Conservation (phyloP, 2,113 vertebrate genomes). For the Hylia prasina region DNA sequence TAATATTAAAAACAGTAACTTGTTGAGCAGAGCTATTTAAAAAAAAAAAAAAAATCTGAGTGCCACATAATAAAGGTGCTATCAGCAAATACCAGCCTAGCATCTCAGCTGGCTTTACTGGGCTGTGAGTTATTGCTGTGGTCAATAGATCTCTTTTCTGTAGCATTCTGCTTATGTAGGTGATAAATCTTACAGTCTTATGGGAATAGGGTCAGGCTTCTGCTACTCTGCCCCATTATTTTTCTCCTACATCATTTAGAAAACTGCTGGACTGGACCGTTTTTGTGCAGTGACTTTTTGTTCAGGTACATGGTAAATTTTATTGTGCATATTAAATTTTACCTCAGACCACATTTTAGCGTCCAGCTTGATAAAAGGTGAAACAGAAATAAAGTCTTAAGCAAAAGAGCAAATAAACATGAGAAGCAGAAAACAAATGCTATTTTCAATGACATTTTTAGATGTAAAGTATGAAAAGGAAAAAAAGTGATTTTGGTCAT, state of each 20-base stretch:
- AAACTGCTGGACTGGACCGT: slow-evolving; percentile 66
- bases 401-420: neutral
- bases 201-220: slow-evolving; percentile 66
- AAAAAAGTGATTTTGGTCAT: neutral
- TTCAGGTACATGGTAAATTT: slow-evolving; percentile 49
- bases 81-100: slow-evolving; percentile 69
- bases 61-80: slow-evolving; percentile 50
- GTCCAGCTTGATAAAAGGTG: neutral
- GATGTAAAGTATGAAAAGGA: neutral
- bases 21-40: slow-evolving; percentile 1
- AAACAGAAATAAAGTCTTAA: neutral
- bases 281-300: slow-evolving; percentile 55
- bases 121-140: slow-evolving; percentile 73
- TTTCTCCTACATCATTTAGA: slow-evolving; percentile 73
- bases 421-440: neutral
- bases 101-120: slow-evolving; percentile 58
- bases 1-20: slow-evolving; percentile 33
- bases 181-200: slow-evolving; percentile 78
- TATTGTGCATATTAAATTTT: slow-evolving; percentile 59
- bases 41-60: neutral
- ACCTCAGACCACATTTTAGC: slow-evolving; percentile 15
- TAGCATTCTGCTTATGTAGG: slow-evolving; percentile 69
- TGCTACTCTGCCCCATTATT: slow-evolving; percentile 71
- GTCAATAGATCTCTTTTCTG: slow-evolving; percentile 72
- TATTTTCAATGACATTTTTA: neutral